Base-by-base conservation (phyloP, 2,888 invertebrate genomes). In the Cataglyphis cursor region DNA sequence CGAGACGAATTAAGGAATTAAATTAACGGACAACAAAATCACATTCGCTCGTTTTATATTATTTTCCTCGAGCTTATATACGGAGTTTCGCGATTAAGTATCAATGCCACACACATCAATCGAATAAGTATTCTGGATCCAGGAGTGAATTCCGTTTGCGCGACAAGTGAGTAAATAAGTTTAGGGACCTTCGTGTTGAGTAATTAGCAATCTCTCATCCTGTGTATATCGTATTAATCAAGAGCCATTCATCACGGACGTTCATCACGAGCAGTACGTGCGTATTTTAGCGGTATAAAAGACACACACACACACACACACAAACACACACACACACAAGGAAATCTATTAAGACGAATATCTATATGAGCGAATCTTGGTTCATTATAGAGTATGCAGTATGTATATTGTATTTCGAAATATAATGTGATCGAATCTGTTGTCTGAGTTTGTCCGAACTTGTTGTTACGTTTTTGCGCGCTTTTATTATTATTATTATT, bases 141-240 rank as follows among this genome's bases (percentile, higher is more conserved):
- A 24, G 86, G 88, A 85, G 89, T 89, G 70, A 83, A 92, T 93
- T 93, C 51, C 87, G 90, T 93, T 93, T 93, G n/a, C 83, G 92
- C 91, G 90, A 85, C 93, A 90, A 87, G 86, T n/a, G 24, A 90
- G 87, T 44, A 89, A 89, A 91, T 93, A 90, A 91, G 92, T 93
- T 93, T 93, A 91, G 89, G 88, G 88, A 90, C 90, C 89, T 89
- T 92, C 91, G 88, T 90, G 90, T 93, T 92, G 90, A 91, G 85
- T 90, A 87, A 93, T 93, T 93, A 93, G 94, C 92, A 89, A 88
- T 51, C n/a, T 91, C 92, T 94, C 91, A 92, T 92, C 91, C 89
- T 85, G 86, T 87, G 86, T 88, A 90, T 85, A 90, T 85, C 92
- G 91, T 93, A 84, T 93, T 93, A 92, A 93, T 88, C 90, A 90